Percentiles rank a stretch among this genome's conserved stretches.
Evolutionary conservation across 1,140 invertebrate species (phyloP).

Genomic region (Nephila pilipes): DNA sequence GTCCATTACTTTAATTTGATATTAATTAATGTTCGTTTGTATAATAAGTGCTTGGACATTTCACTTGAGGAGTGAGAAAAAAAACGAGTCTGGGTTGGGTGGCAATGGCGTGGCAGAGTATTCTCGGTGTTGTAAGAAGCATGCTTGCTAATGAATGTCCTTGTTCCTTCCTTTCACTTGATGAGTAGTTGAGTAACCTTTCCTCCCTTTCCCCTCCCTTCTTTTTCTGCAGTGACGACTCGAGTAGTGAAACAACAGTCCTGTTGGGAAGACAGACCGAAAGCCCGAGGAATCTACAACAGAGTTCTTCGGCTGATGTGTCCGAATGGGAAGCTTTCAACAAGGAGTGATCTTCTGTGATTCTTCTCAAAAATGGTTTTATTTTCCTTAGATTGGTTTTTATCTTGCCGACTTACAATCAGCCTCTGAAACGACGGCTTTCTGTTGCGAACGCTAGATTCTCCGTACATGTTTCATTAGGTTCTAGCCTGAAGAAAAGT

Average conservation of each 20-base stretch:
- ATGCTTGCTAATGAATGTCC: neutral
- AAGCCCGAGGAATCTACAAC: slow-evolving; percentile 7
- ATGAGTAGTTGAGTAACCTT: slow-evolving; percentile 35
- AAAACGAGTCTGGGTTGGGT: neutral
- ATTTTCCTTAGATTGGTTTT: slow-evolving; percentile 52
- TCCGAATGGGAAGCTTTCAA: slow-evolving; percentile 72
- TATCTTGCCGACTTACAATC: slow-evolving; percentile 62
- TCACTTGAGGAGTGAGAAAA: no score
- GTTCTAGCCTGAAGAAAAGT: slow-evolving; percentile 12
- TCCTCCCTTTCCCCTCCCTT: neutral
- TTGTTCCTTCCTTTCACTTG: slow-evolving; percentile 40
- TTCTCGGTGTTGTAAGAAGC: neutral
- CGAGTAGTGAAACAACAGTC: slow-evolving; percentile 76
- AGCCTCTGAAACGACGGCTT: slow-evolving; percentile 19
- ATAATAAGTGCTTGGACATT: no score
- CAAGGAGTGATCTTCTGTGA: slow-evolving; percentile 59
- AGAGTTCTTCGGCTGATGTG: slow-evolving; percentile 65
- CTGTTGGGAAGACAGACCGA: slow-evolving; percentile 41
- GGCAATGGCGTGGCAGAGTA: neutral
- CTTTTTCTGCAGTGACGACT: slow-evolving; percentile 64
- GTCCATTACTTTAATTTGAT: no score
- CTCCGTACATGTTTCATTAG: slow-evolving; percentile 10
- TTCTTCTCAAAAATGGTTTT: slow-evolving; percentile 17
- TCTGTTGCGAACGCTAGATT: neutral
- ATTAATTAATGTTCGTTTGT: no score